Percentiles rank a stretch among this genome's conserved stretches.
Evolutionary conservation across 2,888 invertebrate genomes (phyloP).

Genomic region (Nasonovia ribisnigri): DNA sequence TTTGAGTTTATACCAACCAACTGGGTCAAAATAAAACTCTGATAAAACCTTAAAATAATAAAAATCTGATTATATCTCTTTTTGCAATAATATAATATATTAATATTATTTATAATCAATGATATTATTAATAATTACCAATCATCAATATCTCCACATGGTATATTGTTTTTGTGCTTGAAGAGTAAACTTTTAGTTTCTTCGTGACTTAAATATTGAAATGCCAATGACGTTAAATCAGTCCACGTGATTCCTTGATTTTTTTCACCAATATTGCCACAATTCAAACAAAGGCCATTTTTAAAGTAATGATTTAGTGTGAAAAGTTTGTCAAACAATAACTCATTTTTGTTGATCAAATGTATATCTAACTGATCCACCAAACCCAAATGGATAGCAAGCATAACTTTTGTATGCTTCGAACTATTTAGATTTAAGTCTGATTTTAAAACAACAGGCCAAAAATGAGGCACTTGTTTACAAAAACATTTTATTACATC

Average conservation of each 20-base stretch:
- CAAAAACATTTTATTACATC: conserved; percentile 62
- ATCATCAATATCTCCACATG: conserved; percentile 74
- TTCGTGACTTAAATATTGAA: conserved; percentile 76
- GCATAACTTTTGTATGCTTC: conserved; percentile 47
- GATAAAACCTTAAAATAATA: conserved; percentile 56
- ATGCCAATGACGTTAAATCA: conserved; percentile 74
- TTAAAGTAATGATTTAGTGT: conserved; percentile 60
- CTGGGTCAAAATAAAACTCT: conserved; percentile 51
- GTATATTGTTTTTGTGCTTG: conserved; percentile 74
- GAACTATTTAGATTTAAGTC: conserved; percentile 12
- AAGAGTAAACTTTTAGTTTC: conserved; percentile 75
- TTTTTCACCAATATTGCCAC: conserved; percentile 73
- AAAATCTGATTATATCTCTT: background rate
- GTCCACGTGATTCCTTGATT: conserved; percentile 75
- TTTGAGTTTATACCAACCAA: conserved; percentile 28
- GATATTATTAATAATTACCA: conserved; percentile 71
- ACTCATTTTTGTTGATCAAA: conserved; percentile 35
- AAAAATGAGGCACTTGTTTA: conserved; percentile 55
- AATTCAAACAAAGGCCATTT: conserved; percentile 74
- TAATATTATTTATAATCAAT: no score
- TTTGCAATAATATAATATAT: background rate
- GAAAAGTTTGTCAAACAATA: conserved; percentile 59
- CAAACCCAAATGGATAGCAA: conserved; percentile 51
- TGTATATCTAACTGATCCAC: conserved; percentile 43
- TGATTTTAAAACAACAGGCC: conserved; percentile 46